phyloP scores from a whole-genome alignment of 2,888 invertebrate species.

The Lithophane ornitopus region DNA sequence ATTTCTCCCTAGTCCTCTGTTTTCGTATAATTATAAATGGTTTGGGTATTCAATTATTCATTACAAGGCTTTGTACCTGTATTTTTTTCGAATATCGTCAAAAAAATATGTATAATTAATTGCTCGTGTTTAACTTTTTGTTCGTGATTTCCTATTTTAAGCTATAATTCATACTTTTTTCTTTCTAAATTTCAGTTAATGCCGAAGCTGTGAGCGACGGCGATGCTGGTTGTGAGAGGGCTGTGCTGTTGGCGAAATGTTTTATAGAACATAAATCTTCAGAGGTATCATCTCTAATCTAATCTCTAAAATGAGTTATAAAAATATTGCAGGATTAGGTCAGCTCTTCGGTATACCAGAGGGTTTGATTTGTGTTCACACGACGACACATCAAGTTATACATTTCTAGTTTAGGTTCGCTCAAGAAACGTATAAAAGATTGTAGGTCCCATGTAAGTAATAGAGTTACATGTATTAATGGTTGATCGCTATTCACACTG shows the following conservation, averaged over 20 bases:
- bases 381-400: neutral
- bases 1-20: neutral
- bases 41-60: neutral
- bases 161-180: neutral
- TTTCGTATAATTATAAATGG: neutral
- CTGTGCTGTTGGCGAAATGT: slow-evolving; percentile 66
- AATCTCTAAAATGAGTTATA: neutral
- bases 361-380: neutral
- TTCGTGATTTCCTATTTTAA: neutral
- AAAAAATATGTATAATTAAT: neutral
- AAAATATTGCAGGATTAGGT: neutral
- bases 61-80: neutral
- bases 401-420: neutral
- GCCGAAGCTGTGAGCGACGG: slow-evolving; percentile 71
- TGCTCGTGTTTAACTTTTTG: neutral
- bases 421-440: too few species aligned
- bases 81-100: neutral
- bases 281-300: slow-evolving; percentile 33
- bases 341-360: neutral
- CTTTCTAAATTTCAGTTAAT: slow-evolving; percentile 60
- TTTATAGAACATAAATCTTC: slow-evolving; percentile 36
- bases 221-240: slow-evolving; percentile 75
- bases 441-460: too few species aligned
- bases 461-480: too few species aligned
- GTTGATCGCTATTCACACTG: too few species aligned